These are phyloP conservation scores for Hirudo medicinalis DNA, from an alignment of 1,140 invertebrate genomes.

Conservation along the genomic window DNA sequence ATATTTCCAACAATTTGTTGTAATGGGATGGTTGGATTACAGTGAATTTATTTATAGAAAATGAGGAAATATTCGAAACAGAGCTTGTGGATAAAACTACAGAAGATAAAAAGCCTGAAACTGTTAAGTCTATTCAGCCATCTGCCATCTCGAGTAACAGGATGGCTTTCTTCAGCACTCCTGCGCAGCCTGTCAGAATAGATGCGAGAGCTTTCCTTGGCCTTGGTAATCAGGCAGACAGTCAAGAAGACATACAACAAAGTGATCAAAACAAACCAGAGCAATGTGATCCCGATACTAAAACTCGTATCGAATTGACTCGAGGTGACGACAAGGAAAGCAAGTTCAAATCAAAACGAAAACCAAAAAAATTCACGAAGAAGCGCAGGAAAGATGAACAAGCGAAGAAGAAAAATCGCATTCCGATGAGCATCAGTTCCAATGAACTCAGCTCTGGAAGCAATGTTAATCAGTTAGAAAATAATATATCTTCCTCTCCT, in stretches of 20 bases:
- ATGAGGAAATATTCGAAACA: too few species aligned
- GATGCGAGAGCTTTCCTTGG: slow-evolving; percentile 22
- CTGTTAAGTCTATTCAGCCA: too few species aligned
- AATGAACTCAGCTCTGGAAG: too few species aligned
- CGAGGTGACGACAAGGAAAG: not conserved
- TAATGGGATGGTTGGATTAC: too few species aligned
- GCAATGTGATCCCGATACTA: slow-evolving; percentile 18
- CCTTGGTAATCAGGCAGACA: not conserved
- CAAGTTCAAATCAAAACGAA: slow-evolving; percentile 24
- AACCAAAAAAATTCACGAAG: slow-evolving; percentile 9
- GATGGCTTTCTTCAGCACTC: slow-evolving; percentile 22
- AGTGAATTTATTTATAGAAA: too few species aligned
- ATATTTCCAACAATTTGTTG: too few species aligned
- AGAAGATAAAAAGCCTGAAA: too few species aligned
- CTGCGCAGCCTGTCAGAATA: slow-evolving; percentile 22
- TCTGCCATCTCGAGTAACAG: slow-evolving; percentile 15
- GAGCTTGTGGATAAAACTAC: too few species aligned
- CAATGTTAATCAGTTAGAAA: too few species aligned
- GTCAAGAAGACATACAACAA: not conserved
- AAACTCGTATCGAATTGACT: not conserved
- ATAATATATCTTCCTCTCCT: not conserved
- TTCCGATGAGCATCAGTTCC: not conserved
- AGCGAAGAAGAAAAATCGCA: not conserved
- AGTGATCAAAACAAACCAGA: not conserved
- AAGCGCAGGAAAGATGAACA: slow-evolving; percentile 16